Evolutionary conservation across 2,797 vertebrate genomes (phyloP).

Genomic region (Malurus splendens): DNA sequence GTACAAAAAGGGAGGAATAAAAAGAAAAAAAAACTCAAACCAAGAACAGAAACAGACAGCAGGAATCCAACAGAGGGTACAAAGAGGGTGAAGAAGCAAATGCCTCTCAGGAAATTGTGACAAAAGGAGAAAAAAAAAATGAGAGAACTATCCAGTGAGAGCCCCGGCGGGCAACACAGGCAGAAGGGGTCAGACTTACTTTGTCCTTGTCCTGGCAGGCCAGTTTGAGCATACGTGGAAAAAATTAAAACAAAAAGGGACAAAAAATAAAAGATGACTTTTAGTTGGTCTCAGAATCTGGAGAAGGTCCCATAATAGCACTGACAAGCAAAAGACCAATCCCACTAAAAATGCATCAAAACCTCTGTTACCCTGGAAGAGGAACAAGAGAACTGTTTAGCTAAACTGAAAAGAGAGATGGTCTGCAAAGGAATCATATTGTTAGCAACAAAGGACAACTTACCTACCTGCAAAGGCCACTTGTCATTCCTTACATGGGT

Average conservation of each 20-base stretch:
- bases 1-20: conserved; percentile 6
- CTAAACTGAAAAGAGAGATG: background rate
- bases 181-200: conserved; percentile 70
- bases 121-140: background rate
- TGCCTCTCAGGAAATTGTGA: conserved; percentile 7
- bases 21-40: conserved; percentile 28
- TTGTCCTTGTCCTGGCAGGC: conserved; percentile 79
- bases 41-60: conserved; percentile 45
- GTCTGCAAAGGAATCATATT: background rate
- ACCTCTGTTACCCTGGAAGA: background rate
- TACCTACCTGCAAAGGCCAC: background rate
- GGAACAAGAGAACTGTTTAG: background rate
- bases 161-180: conserved; percentile 15
- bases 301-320: background rate
- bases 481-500: background rate
- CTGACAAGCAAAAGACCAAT: background rate
- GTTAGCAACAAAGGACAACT: background rate
- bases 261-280: conserved; percentile 17
- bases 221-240: conserved; percentile 60
- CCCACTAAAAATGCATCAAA: background rate
- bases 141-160: background rate
- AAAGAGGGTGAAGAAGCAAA: background rate
- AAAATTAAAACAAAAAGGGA: conserved; percentile 52
- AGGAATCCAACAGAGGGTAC: conserved; percentile 5
- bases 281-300: conserved; percentile 42